Percentiles rank a stretch among this genome's conserved stretches.
Conservation (phyloP, 2,113 vertebrate genomes). For the Phylloscopus trochilus region DNA sequence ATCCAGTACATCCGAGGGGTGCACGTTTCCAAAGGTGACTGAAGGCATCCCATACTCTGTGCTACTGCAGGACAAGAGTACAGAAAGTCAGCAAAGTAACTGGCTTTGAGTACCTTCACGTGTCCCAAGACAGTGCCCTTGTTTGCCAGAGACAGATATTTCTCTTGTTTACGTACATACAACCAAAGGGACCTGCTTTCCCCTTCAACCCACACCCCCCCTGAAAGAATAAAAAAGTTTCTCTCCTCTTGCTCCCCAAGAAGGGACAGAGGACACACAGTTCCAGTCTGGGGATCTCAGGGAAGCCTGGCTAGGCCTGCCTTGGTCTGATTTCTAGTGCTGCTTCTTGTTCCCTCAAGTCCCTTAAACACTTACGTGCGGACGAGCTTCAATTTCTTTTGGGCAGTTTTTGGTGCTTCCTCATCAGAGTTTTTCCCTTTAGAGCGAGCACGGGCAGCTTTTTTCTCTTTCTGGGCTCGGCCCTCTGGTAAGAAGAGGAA, state of each 20-base stretch:
- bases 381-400: constrained; percentile 93
- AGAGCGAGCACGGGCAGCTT: constrained; percentile 87
- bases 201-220: neutral
- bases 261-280: neutral
- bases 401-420: constrained; percentile 87
- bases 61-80: constrained; percentile 70
- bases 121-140: neutral
- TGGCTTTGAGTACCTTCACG: neutral
- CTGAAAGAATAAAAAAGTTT: neutral
- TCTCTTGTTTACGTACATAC: neutral
- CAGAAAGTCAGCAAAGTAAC: neutral
- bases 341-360: neutral
- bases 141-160: neutral
- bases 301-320: neutral
- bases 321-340: neutral
- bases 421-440: constrained; percentile 96
- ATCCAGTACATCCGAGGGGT: constrained; percentile 96
- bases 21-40: constrained; percentile 88
- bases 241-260: neutral
- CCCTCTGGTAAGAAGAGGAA: constrained; percentile 72
- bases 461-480: constrained; percentile 91
- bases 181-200: neutral
- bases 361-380: constrained; percentile 80
- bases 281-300: neutral
- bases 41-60: constrained; percentile 89